These are phyloP conservation scores for Diarsia brunnea DNA, from an alignment of 2,888 invertebrate genomes.

Conservation along the genomic window DNA sequence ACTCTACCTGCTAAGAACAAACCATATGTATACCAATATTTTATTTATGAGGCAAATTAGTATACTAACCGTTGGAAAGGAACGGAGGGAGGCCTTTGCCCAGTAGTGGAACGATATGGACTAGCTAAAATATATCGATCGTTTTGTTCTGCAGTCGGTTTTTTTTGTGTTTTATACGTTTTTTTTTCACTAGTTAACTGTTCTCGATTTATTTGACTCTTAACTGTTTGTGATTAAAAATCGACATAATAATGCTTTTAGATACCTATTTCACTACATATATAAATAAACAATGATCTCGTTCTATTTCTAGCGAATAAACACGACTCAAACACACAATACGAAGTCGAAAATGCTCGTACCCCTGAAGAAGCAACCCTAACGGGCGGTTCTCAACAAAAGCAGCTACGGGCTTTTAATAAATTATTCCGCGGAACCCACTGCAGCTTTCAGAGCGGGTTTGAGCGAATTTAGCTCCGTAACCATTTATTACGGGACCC, in stretches of 20 bases:
- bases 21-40: not conserved
- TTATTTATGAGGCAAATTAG: not conserved
- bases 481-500: conserved; percentile 77
- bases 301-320: conserved; percentile 20
- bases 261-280: not conserved
- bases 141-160: not conserved
- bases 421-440: conserved; percentile 82
- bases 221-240: not conserved
- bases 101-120: too few species aligned
- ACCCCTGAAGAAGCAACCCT: conserved; percentile 69
- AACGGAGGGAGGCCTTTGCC: too few species aligned
- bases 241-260: not conserved
- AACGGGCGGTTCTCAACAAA: conserved; percentile 75
- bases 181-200: not conserved
- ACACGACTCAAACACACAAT: conserved; percentile 20
- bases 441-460: conserved; percentile 77
- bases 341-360: conserved; percentile 29
- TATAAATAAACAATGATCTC: not conserved
- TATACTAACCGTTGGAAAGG: too few species aligned
- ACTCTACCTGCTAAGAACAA: not conserved
- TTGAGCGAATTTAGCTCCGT: conserved; percentile 73
- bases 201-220: not conserved
- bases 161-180: not conserved
- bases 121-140: not conserved
- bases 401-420: conserved; percentile 81